Percentiles rank a stretch among this genome's conserved stretches.
Conservation (phyloP, 2,797 vertebrate genomes). For the Sebastes hubbsi region DNA sequence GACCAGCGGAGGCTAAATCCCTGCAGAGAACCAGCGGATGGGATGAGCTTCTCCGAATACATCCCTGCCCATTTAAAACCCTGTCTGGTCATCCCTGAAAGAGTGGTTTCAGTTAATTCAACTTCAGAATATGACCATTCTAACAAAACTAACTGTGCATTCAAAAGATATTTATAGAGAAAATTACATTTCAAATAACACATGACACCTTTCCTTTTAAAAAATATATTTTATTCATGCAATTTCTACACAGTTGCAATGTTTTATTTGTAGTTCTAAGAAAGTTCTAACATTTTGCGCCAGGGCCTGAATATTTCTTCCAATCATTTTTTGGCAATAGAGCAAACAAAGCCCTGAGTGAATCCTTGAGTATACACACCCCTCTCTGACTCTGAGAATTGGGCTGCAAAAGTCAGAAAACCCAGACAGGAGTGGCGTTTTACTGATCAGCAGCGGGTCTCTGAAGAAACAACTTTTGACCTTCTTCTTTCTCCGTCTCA, state of each 20-base stretch:
- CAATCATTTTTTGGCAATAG: conserved; percentile 64
- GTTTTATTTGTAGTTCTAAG: not conserved
- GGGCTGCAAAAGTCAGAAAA: conserved; percentile 63
- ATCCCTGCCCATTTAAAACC: conserved; percentile 44
- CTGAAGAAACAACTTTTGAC: conserved; percentile 59
- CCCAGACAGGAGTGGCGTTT: conserved; percentile 53
- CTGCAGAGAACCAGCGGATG: conserved; percentile 52
- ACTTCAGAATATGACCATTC: conserved; percentile 22
- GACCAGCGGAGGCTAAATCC: conserved; percentile 67
- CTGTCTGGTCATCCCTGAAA: conserved; percentile 7
- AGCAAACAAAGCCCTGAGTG: conserved; percentile 73
- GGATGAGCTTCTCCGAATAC: conserved; percentile 47
- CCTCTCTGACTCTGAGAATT: conserved; percentile 62
- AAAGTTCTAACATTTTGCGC: conserved; percentile 51
- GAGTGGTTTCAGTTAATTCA: conserved; percentile 11
- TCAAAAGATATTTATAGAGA: not conserved
- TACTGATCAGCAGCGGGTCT: conserved; percentile 43
- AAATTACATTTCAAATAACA: conserved; percentile 35
- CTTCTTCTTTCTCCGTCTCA: conserved; percentile 6
- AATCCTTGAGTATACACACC: conserved; percentile 69
- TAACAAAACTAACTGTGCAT: not conserved
- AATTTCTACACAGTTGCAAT: conserved; percentile 29
- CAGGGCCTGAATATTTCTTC: conserved; percentile 62
- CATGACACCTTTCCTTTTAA: conserved; percentile 19
- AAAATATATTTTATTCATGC: conserved; percentile 54